A percentile compares a stretch with the other conserved stretches of the same genome.
phyloP scores from a whole-genome alignment of 2,888 invertebrate genomes.

The Drosophila prolongata region DNA sequence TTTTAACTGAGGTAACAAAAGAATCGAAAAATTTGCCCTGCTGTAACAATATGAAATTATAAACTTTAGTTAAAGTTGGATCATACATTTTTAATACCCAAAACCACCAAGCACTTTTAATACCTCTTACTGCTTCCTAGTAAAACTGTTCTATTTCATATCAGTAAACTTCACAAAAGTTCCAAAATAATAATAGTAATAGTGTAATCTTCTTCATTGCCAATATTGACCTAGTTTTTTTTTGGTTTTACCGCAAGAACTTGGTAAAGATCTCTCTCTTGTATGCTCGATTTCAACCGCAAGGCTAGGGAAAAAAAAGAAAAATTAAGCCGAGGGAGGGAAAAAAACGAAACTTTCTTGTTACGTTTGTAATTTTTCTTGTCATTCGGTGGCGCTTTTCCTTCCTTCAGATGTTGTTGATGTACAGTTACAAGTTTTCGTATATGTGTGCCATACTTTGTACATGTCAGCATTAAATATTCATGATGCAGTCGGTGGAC shows the following conservation, averaged over 20 bases:
- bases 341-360: conserved; percentile 48
- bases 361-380: conserved; percentile 69
- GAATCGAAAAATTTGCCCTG: too few species aligned
- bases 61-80: too few species aligned
- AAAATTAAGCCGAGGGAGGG: conserved; percentile 19
- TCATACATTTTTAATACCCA: too few species aligned
- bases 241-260: neutral
- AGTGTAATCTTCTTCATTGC: too few species aligned
- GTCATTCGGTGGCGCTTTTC: conserved; percentile 51
- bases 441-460: conserved; percentile 67
- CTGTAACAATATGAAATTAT: too few species aligned
- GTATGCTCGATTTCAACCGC: conserved; percentile 14
- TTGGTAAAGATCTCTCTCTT: neutral
- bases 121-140: too few species aligned
- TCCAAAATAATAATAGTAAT: too few species aligned
- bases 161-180: too few species aligned
- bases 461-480: conserved; percentile 79
- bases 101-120: too few species aligned
- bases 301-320: conserved; percentile 15
- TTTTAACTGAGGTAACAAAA: too few species aligned
- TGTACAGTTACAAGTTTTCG: conserved; percentile 52
- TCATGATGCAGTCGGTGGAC: conserved; percentile 61
- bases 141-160: too few species aligned
- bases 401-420: conserved; percentile 51
- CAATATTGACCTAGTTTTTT: neutral